These are phyloP conservation scores for Noctua comes DNA, from an alignment of 2,888 invertebrate genomes.

Conservation along the genomic window DNA sequence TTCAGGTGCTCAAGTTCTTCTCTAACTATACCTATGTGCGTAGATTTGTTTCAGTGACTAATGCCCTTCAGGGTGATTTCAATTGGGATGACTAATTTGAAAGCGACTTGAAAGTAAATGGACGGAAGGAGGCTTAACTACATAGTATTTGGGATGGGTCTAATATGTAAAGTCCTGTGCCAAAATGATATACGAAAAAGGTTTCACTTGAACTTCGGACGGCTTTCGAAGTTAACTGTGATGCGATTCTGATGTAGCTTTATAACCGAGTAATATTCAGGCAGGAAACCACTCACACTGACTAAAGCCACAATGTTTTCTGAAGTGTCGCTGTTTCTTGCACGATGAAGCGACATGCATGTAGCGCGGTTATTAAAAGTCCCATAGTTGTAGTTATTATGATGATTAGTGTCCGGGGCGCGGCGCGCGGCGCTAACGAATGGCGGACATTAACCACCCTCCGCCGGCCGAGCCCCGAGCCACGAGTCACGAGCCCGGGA, in stretches of 20 bases:
- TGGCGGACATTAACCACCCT: constrained; percentile 63
- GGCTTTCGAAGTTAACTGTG: not conserved
- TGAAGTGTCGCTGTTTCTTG: not conserved
- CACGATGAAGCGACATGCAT: constrained; percentile 36
- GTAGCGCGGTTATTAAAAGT: constrained; percentile 53
- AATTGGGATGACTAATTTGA: not conserved
- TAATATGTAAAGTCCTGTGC: not conserved
- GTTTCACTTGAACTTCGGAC: not conserved
- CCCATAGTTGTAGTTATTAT: constrained; percentile 63
- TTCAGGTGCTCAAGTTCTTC: not conserved
- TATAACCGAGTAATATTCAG: not conserved
- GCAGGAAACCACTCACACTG: not conserved
- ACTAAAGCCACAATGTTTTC: not conserved
- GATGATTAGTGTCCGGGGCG: constrained; percentile 67
- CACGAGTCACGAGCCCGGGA: constrained; percentile 10
- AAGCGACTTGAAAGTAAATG: not conserved
- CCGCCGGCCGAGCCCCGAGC: constrained; percentile 15
- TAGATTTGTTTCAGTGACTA: not conserved
- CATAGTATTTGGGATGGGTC: not conserved
- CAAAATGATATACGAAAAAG: not conserved
- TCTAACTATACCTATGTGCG: not conserved
- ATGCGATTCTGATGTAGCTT: not conserved
- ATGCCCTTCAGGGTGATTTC: not conserved
- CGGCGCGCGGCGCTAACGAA: constrained; percentile 64
- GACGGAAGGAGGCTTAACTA: not conserved